Conservation (phyloP, 2,888 invertebrate genomes). For the Timema podura region DNA sequence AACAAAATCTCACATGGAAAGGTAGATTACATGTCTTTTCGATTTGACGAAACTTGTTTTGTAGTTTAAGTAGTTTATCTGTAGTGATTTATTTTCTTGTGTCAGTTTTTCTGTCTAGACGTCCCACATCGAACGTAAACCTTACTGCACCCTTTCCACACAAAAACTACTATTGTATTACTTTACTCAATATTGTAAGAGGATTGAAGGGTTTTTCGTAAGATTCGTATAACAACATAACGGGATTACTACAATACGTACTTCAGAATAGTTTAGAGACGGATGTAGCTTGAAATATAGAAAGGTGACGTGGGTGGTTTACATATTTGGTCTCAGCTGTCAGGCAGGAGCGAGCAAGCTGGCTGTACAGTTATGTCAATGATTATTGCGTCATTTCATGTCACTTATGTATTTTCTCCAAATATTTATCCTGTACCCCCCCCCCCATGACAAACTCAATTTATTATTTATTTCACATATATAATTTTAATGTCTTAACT, state of each 20-base stretch:
- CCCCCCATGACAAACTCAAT: no score
- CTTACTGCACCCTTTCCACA: not conserved
- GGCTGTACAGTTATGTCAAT: not conserved
- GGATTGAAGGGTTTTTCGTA: no score
- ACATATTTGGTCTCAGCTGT: conserved; percentile 28
- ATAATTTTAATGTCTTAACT: no score
- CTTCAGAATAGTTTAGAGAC: no score
- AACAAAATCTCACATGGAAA: conserved; percentile 23
- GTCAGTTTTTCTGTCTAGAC: conserved; percentile 16
- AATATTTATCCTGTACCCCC: no score
- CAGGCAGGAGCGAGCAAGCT: conserved; percentile 15
- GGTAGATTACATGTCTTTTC: conserved; percentile 20
- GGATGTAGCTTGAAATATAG: no score
- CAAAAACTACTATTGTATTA: not conserved
- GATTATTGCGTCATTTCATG: no score
- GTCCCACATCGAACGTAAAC: conserved; percentile 4
- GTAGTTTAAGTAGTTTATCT: not conserved
- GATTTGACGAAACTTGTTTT: not conserved
- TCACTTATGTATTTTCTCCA: no score
- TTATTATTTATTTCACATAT: no score
- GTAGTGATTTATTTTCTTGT: conserved; percentile 8
- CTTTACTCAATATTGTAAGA: no score
- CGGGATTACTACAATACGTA: no score
- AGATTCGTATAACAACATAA: no score
- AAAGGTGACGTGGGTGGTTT: conserved; percentile 27